phyloP scores from a whole-genome alignment of 2,113 vertebrate species.

The Junco hyemalis region DNA sequence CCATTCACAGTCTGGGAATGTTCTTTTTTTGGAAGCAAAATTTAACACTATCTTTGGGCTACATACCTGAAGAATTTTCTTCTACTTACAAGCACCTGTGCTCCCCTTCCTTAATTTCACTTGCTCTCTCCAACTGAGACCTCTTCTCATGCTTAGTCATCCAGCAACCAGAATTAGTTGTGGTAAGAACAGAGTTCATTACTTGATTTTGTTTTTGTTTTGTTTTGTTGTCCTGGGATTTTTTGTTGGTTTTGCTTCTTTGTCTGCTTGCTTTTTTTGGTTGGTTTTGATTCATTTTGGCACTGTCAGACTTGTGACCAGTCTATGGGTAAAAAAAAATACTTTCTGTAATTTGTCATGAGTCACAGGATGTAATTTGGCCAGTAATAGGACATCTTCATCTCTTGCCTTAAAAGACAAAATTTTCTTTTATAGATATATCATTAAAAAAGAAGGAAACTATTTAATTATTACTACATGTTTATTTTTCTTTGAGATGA shows the following conservation, averaged over 20 bases:
- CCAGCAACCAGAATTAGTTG: background rate
- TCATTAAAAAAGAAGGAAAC: background rate
- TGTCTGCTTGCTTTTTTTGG: background rate
- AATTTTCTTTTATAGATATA: background rate
- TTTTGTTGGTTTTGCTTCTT: background rate
- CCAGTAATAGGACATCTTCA: background rate
- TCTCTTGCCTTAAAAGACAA: background rate
- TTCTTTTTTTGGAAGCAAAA: slow-evolving; percentile 47
- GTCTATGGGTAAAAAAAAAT: background rate
- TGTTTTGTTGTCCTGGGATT: background rate
- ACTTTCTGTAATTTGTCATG: background rate
- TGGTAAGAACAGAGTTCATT: background rate
- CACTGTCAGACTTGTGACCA: background rate
- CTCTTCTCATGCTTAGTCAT: background rate
- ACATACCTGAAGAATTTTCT: background rate
- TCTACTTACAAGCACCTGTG: slow-evolving; percentile 4
- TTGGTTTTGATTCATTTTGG: background rate
- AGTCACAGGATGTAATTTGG: background rate
- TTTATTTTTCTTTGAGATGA: background rate
- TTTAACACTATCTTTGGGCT: slow-evolving; percentile 1
- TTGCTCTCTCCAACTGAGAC: background rate
- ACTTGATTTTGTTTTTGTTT: background rate
- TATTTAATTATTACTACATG: background rate
- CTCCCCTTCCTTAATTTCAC: background rate
- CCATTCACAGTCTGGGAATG: slow-evolving; percentile 10